Conservation (phyloP, 2,888 invertebrate genomes). For the Venusia cambrica region DNA sequence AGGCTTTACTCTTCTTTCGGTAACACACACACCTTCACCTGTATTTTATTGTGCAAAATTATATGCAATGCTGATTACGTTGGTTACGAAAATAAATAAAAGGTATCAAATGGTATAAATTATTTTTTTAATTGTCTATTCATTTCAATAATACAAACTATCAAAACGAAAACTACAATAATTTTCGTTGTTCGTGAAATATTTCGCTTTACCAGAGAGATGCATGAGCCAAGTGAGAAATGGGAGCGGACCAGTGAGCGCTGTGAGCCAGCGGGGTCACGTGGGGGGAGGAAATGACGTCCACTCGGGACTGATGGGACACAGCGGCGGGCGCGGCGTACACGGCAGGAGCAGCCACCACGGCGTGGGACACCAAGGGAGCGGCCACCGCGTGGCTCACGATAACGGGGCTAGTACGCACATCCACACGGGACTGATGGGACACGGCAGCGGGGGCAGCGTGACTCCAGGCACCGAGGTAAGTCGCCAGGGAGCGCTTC, state of each 20-base stretch:
- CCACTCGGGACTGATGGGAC: conserved; percentile 72
- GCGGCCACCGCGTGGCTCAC: conserved; percentile 36
- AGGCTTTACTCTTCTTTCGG: too few species aligned
- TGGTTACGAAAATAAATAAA: too few species aligned
- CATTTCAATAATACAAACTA: conserved; percentile 50
- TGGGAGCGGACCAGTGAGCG: conserved; percentile 50
- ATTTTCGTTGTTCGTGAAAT: conserved; percentile 46
- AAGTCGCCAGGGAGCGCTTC: conserved; percentile 14
- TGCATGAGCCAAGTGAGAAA: conserved; percentile 43
- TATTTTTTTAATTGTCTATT: conserved; percentile 59
- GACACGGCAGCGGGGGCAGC: conserved; percentile 45
- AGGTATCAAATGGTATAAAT: conserved; percentile 27
- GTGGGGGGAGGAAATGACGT: conserved; percentile 47
- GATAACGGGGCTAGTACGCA: conserved; percentile 46
- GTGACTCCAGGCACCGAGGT: conserved; percentile 27
- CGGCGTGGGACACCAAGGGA: conserved; percentile 28
- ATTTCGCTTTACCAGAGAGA: conserved; percentile 52
- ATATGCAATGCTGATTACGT: too few species aligned
- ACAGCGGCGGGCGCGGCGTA: conserved; percentile 51
- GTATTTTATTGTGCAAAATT: too few species aligned
- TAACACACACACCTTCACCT: too few species aligned
- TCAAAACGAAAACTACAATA: conserved; percentile 67
- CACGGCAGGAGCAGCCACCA: conserved; percentile 29
- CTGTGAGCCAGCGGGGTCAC: conserved; percentile 52
- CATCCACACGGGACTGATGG: conserved; percentile 50